phyloP scores from a whole-genome alignment of 2,113 vertebrate genomes.

The Tragelaphus imberbis region DNA sequence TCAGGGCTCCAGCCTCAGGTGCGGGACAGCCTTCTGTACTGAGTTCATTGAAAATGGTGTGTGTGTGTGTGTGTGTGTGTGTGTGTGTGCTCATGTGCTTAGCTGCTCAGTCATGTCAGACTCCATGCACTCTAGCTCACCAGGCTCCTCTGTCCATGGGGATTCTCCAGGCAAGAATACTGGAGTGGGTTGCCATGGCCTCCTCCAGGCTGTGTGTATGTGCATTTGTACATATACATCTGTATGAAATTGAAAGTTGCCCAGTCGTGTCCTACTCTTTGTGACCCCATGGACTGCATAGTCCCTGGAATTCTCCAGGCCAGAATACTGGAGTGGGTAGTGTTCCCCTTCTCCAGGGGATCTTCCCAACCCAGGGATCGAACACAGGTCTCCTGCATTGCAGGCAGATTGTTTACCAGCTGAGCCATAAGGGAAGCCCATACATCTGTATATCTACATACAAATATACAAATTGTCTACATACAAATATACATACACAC shows the following conservation, averaged over 20 bases:
- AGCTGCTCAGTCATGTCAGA: not conserved
- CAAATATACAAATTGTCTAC: not conserved
- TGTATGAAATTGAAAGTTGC: not conserved
- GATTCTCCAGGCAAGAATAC: not conserved
- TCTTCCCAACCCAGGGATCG: not conserved
- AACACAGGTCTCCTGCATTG: not conserved
- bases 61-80: not conserved
- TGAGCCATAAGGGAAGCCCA: not conserved
- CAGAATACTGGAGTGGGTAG: not conserved
- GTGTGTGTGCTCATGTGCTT: accelerated
- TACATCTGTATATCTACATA: not conserved
- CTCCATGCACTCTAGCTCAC: not conserved
- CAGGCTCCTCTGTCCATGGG: not conserved
- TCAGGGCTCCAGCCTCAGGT: not conserved
- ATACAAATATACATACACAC: not conserved
- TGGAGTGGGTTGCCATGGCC: not conserved
- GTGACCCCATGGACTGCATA: not conserved
- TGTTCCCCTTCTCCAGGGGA: not conserved
- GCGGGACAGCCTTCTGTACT: not conserved
- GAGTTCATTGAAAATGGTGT: not conserved
- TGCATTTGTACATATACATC: not conserved
- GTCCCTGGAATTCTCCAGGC: not conserved
- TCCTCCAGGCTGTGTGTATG: not conserved
- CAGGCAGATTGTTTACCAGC: not conserved
- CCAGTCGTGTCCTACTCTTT: not conserved